Evolutionary conservation across 2,113 vertebrate genomes (phyloP), one percentile per base, ranked within the genome.

Genomic region (Orycteropus afer): DNA sequence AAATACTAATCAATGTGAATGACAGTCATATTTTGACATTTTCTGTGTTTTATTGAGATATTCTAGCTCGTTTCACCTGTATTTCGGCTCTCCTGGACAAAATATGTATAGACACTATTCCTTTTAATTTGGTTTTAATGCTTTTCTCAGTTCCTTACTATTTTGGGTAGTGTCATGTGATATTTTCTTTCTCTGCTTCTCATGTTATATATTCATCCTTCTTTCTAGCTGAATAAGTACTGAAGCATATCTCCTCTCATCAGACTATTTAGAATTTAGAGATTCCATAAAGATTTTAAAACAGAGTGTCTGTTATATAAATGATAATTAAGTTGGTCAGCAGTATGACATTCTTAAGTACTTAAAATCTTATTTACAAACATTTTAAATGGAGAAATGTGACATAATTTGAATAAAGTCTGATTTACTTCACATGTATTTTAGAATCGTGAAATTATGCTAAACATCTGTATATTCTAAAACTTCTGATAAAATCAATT

Each of bases 151-250:
- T 32, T 88, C 65, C 74, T 78, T 40, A 20, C 45, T 67, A 1
- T 77, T 85, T 71, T 81, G 10, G 82, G 15, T 93, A 61, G 73
- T 93, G 74, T 47, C 34, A 86, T 22, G 2, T 47, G 6, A 2
- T 85, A 47, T 61, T 87, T 80, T 83, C 57, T 83, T 95, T 86
- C 63, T 89, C 45, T 89, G 71, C 80, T 86, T 91, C 49, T 92
- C 65, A 2, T 71, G 15, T 55, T 91, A 27, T 40, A 93, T 90
- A 79, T 61, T 7, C 5, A 23, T 61, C 69, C 53, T 12, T 91
- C 27, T 83, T 23, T 86, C 91, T 86, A 88, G 37, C 65, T 55
- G 6, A 92, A 81, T 88, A 73, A 90, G 42, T 74, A 45, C 49
- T 57, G 11, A 76, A n/a, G 13, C 47, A n/a, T 79, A 63, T 47